Conservation (phyloP, 2,113 vertebrate species). For the Orientallactaga bullata region DNA sequence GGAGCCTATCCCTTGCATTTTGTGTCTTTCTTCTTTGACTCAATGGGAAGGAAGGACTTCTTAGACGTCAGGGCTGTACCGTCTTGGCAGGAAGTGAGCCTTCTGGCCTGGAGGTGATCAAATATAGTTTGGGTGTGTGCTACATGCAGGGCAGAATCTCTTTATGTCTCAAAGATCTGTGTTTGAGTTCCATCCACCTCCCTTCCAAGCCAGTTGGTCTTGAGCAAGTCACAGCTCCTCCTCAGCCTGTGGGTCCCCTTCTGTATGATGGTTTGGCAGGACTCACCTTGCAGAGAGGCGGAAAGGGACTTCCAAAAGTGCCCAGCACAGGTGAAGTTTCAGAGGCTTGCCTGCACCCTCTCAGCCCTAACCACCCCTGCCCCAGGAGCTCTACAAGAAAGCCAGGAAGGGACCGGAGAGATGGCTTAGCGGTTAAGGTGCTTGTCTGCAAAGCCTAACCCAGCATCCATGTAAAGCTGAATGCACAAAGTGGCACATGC, state of each 20-base stretch:
- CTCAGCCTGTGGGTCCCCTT: not conserved
- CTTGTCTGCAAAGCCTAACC: too few relatives aligned
- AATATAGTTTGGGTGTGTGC: not conserved
- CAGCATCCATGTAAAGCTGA: too few relatives aligned
- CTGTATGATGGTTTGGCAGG: not conserved
- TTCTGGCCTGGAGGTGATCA: not conserved
- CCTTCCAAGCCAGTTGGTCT: not conserved
- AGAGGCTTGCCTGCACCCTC: not conserved
- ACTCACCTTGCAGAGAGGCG: not conserved
- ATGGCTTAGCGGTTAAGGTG: too few relatives aligned
- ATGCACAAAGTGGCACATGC: too few relatives aligned
- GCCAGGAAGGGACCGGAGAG: too few relatives aligned
- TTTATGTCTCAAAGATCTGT: not conserved
- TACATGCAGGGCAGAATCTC: not conserved
- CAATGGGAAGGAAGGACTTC: not conserved
- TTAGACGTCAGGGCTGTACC: not conserved
- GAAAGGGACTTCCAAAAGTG: not conserved
- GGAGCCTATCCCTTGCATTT: too few relatives aligned
- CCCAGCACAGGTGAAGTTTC: not conserved
- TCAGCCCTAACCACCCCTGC: not conserved
- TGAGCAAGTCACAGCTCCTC: not conserved
- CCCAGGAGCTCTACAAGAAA: not conserved
- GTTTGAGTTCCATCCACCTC: not conserved
- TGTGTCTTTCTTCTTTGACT: slow-evolving; percentile 9
- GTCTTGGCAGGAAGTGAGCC: not conserved